phyloP scores from a whole-genome alignment of 2,113 vertebrate species.

The Probosciger aterrimus region DNA sequence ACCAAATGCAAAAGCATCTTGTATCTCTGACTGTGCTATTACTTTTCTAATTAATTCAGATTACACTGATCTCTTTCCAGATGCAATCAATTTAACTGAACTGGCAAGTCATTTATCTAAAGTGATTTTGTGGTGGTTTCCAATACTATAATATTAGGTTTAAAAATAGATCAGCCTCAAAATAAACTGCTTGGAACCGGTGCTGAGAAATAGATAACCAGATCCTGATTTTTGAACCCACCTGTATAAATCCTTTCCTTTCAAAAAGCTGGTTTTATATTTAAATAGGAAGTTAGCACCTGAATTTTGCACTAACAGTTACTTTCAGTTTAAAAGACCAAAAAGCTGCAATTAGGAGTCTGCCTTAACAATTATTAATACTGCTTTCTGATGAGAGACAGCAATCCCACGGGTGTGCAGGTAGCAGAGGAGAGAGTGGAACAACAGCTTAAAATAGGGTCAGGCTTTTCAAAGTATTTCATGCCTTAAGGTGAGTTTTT shows the following conservation, averaged over 20 bases:
- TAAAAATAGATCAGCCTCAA: slow-evolving; percentile 46
- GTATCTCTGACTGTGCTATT: not conserved
- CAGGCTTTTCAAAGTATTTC: not conserved
- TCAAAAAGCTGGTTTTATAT: not conserved
- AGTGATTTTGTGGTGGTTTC: not conserved
- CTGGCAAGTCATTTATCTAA: slow-evolving; percentile 49
- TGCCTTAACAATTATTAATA: not conserved
- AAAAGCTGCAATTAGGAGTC: not conserved
- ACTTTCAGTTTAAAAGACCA: not conserved
- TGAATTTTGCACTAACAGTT: not conserved
- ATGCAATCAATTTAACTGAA: slow-evolving; percentile 54
- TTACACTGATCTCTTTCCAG: slow-evolving; percentile 33
- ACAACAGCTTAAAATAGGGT: not conserved
- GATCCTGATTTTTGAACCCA: not conserved
- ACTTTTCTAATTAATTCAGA: slow-evolving; percentile 63
- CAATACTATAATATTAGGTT: not conserved
- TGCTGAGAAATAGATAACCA: not conserved
- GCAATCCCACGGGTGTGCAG: not conserved
- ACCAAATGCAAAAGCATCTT: not conserved
- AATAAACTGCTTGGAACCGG: slow-evolving; percentile 39
- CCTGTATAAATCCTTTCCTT: not conserved
- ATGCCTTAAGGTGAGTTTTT: not conserved
- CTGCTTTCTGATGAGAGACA: not conserved
- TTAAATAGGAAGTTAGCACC: not conserved
- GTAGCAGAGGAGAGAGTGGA: not conserved